Percentiles rank a stretch among this genome's conserved stretches.
These are phyloP conservation scores for Lutraria rhynchaena DNA, from an alignment of 1,140 invertebrate genomes.

Conservation along the genomic window DNA sequence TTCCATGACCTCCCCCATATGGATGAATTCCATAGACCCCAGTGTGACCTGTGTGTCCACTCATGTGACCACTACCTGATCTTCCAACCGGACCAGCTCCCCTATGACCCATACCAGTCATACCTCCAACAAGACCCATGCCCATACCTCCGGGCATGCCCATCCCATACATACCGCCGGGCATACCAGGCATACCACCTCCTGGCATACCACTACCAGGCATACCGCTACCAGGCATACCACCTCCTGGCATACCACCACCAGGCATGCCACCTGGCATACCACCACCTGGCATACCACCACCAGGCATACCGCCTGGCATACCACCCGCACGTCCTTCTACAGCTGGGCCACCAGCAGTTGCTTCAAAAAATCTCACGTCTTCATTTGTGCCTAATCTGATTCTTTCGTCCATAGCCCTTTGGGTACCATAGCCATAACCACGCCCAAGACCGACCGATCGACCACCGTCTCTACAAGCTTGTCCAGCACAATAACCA, in stretches of 20 bases:
- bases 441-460: slow-evolving; percentile 7
- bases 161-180: not conserved
- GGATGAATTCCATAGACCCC: too few species aligned
- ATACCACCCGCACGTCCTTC: not conserved
- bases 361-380: slow-evolving; percentile 35
- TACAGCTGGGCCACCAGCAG: slow-evolving; percentile 2
- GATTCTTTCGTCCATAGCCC: slow-evolving; percentile 5
- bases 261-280: not conserved
- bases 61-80: slow-evolving; percentile 1
- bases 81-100: not conserved
- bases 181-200: not conserved
- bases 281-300: not conserved
- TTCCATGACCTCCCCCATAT: too few species aligned
- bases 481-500: slow-evolving; percentile 22
- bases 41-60: too few species aligned
- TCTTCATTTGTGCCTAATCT: slow-evolving; percentile 16
- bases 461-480: slow-evolving; percentile 17
- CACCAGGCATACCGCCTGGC: not conserved
- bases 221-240: not conserved
- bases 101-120: not conserved
- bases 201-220: not conserved
- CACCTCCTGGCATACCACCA: not conserved
- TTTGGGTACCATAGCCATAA: slow-evolving; percentile 13
- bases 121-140: not conserved
- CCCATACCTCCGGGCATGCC: not conserved